Evolutionary conservation across 2,797 vertebrate genomes (phyloP).

Genomic region (Hyperoplus lanceolatus): DNA sequence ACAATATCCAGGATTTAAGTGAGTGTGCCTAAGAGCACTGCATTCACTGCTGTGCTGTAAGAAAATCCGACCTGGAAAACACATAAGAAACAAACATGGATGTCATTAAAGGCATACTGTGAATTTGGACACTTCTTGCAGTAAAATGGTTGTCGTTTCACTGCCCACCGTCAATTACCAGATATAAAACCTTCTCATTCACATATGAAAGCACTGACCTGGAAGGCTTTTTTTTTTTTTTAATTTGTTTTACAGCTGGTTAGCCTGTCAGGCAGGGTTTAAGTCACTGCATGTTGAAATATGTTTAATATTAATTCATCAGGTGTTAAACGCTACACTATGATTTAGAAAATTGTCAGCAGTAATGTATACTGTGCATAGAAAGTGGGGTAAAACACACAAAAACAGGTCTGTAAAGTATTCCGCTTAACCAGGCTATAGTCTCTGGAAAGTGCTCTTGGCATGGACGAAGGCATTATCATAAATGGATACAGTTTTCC

Average conservation of each 20-base stretch:
- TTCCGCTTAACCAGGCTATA: background rate
- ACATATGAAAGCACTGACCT: constrained; percentile 45
- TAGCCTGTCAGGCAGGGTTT: constrained; percentile 24
- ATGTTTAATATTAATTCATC: background rate
- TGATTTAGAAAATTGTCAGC: constrained; percentile 76
- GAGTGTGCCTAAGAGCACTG: constrained; percentile 67
- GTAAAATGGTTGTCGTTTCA: constrained; percentile 62
- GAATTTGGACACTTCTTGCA: constrained; percentile 52
- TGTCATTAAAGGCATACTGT: constrained; percentile 67
- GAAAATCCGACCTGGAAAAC: constrained; percentile 81
- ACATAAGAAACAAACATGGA: constrained; percentile 73
- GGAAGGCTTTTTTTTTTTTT: constrained; percentile 3
- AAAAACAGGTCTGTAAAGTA: constrained; percentile 18
- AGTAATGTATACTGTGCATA: constrained; percentile 71
- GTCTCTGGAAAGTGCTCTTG: background rate
- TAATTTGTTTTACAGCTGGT: background rate
- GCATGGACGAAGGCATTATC: background rate
- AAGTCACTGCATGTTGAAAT: constrained; percentile 9
- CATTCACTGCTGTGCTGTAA: constrained; percentile 78
- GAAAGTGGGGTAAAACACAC: constrained; percentile 72
- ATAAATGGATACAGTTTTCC: background rate
- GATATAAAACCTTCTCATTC: constrained; percentile 47
- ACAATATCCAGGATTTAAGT: constrained; percentile 65
- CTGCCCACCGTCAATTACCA: constrained; percentile 70
- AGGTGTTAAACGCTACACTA: constrained; percentile 18